A percentile compares a stretch with the other conserved stretches of the same genome.
These are phyloP conservation scores for Struthio camelus DNA, from an alignment of 2,113 vertebrate genomes.

Conservation along the genomic window DNA sequence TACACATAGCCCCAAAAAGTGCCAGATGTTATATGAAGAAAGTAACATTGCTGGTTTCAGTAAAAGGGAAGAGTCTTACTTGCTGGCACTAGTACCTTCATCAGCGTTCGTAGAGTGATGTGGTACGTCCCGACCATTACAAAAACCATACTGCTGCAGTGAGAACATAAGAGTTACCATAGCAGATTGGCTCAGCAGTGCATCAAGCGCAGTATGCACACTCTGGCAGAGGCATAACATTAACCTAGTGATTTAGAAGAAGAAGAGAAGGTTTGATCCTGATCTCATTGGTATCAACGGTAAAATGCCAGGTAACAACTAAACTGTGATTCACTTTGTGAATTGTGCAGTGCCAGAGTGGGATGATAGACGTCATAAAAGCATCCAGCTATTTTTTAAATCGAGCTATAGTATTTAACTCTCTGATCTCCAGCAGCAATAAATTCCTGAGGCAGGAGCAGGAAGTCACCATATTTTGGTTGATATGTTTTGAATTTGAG, in stretches of 20 bases:
- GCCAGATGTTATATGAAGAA: neutral
- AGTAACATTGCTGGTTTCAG: neutral
- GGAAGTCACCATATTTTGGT: neutral
- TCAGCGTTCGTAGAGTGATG: neutral
- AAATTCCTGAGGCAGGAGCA: neutral
- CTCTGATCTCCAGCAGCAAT: neutral
- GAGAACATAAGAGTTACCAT: neutral
- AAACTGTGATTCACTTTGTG: constrained; percentile 22
- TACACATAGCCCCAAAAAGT: neutral
- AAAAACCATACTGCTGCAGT: neutral
- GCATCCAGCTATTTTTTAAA: neutral
- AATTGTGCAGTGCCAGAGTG: neutral
- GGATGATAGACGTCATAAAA: neutral
- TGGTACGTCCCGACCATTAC: neutral
- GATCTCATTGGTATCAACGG: neutral
- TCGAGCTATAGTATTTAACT: neutral
- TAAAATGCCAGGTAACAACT: neutral
- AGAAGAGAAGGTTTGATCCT: neutral
- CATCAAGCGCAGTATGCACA: neutral
- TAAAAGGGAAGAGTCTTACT: neutral
- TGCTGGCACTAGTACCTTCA: neutral
- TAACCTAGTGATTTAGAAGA: neutral
- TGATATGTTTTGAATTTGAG: constrained; percentile 4
- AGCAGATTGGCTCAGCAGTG: neutral
- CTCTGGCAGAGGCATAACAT: neutral